These are phyloP conservation scores for Bombus sibiricus DNA, from an alignment of 1,140 invertebrate genomes.

Conservation along the genomic window DNA sequence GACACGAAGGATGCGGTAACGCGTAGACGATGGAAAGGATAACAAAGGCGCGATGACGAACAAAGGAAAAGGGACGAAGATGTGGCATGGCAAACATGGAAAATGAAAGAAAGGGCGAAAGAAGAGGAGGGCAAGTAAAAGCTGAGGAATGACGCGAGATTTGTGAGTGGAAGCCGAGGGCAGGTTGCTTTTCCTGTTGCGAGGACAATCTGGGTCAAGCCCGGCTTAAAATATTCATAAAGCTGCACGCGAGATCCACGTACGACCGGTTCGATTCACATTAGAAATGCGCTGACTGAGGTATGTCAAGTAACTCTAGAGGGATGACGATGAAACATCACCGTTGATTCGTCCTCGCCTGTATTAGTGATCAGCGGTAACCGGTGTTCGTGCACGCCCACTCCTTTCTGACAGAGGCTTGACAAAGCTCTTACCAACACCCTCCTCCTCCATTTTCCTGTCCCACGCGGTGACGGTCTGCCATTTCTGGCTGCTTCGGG, in stretches of 20 bases:
- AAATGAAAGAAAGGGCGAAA: conserved; percentile 1
- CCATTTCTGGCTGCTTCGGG: conserved; percentile 45
- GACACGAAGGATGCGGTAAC: background rate
- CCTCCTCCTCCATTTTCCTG: conserved; percentile 34
- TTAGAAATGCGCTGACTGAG: conserved; percentile 75
- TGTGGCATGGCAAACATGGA: conserved; percentile 1
- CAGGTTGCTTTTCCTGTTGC: conserved; percentile 69
- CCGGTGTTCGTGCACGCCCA: conserved; percentile 37
- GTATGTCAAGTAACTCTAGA: conserved; percentile 69
- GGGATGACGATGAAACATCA: conserved; percentile 43
- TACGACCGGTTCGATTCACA: conserved; percentile 75
- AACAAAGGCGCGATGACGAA: background rate
- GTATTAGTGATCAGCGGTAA: conserved; percentile 37
- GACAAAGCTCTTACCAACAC: conserved; percentile 55
- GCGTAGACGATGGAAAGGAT: background rate
- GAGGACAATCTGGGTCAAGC: conserved; percentile 79
- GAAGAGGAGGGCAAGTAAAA: conserved; percentile 35
- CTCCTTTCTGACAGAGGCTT: conserved; percentile 35
- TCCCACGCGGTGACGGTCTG: conserved; percentile 36
- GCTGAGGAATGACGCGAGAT: conserved; percentile 33
- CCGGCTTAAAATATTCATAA: conserved; percentile 80
- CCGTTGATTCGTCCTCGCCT: conserved; percentile 33
- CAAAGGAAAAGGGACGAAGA: background rate
- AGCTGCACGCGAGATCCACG: conserved; percentile 77
- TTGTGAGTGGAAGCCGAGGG: conserved; percentile 28